A percentile compares a stretch with the other conserved stretches of the same genome.
phyloP scores from a whole-genome alignment of 2,888 invertebrate species.

The Stenolophus ochropezus region DNA sequence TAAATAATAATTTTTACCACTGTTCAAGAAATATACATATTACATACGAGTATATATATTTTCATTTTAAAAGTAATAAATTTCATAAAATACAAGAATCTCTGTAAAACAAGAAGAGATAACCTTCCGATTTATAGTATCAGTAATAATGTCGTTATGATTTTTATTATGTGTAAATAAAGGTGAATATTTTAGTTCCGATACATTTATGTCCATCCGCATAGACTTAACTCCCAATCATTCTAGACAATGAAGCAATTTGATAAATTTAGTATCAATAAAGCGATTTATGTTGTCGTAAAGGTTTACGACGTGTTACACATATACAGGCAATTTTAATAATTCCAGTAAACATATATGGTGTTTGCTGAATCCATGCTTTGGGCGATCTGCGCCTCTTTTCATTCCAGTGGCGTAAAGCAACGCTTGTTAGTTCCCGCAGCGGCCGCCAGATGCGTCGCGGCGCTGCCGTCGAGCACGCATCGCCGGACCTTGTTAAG shows the following conservation, averaged over 20 bases:
- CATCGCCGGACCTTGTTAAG: conserved; percentile 36
- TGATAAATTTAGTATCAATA: neutral
- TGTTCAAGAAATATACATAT: too few species aligned
- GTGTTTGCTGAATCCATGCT: neutral
- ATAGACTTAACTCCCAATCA: neutral
- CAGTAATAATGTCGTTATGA: too few species aligned
- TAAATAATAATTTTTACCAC: too few species aligned
- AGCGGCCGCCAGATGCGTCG: conserved; percentile 22
- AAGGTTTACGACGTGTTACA: neutral
- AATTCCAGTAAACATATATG: neutral
- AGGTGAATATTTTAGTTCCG: neutral
- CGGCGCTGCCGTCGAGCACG: neutral
- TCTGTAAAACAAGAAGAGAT: too few species aligned
- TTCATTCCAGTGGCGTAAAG: neutral
- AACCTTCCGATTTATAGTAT: too few species aligned
- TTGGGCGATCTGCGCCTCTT: neutral
- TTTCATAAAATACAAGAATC: too few species aligned
- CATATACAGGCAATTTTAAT: neutral
- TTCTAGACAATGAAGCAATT: neutral
- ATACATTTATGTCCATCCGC: neutral
- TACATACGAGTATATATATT: too few species aligned
- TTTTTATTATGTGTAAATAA: neutral
- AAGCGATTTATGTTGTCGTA: neutral
- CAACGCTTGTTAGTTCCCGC: conserved; percentile 11
- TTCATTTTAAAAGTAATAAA: too few species aligned